Conservation (phyloP, 2,113 vertebrate genomes). For the Calyptommatus sinebrachiatus region DNA sequence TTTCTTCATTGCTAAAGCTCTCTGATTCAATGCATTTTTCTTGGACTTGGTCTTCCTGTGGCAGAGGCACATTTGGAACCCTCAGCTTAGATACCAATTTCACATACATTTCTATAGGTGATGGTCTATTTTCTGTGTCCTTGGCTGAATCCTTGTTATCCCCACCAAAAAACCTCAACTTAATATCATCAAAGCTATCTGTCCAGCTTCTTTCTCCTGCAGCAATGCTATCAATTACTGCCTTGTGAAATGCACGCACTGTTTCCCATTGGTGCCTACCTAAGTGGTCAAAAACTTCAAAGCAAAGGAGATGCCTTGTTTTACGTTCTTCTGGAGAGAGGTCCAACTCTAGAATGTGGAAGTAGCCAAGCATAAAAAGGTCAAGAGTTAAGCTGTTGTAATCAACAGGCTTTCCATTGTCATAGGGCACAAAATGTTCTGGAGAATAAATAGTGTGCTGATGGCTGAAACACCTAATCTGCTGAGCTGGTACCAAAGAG, state of each 20-base stretch:
- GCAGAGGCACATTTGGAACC: slow-evolving; percentile 57
- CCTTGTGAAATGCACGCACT: slow-evolving; percentile 86
- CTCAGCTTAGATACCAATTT: slow-evolving; percentile 65
- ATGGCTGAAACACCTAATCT: slow-evolving; percentile 74
- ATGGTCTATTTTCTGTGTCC: slow-evolving; percentile 44
- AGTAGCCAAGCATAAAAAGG: slow-evolving; percentile 97
- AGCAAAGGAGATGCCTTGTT: slow-evolving; percentile 91
- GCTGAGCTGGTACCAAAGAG: slow-evolving; percentile 75
- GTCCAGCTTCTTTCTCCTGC: slow-evolving; percentile 85
- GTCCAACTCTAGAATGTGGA: slow-evolving; percentile 91
- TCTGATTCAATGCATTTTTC: slow-evolving; percentile 59
- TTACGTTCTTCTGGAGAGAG: slow-evolving; percentile 86
- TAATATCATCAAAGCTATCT: slow-evolving; percentile 92
- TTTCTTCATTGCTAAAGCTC: slow-evolving; percentile 82
- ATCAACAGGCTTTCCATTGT: slow-evolving; percentile 73
- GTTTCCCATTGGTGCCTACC: slow-evolving; percentile 85
- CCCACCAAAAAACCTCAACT: slow-evolving; percentile 84
- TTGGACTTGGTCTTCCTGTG: slow-evolving; percentile 40
- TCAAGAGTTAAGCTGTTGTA: slow-evolving; percentile 87
- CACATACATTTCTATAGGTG: slow-evolving; percentile 40
- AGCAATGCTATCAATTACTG: slow-evolving; percentile 87
- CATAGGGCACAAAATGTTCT: slow-evolving; percentile 85
- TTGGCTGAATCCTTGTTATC: slow-evolving; percentile 37
- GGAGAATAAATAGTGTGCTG: slow-evolving; percentile 81
- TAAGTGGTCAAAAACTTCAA: slow-evolving; percentile 93